A percentile compares a stretch with the other conserved stretches of the same genome.
These are phyloP conservation scores for Meleagris gallopavo DNA, from an alignment of 2,113 vertebrate species.

Conservation along the genomic window DNA sequence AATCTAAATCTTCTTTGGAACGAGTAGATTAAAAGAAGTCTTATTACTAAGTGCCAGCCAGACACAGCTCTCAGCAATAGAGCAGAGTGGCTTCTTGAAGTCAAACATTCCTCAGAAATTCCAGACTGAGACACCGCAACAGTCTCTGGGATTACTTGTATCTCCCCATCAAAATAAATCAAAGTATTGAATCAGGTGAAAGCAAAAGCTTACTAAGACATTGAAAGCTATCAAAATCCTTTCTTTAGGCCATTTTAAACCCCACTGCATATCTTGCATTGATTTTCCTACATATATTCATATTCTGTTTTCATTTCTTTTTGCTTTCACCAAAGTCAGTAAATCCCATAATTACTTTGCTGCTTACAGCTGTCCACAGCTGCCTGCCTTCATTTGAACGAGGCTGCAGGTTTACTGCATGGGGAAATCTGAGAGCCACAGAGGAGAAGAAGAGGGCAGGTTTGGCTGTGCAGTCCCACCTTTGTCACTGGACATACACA, in stretches of 20 bases:
- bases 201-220: neutral
- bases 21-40: conserved; percentile 9
- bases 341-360: conserved; percentile 60
- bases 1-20: conserved; percentile 13
- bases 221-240: conserved; percentile 16
- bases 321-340: conserved; percentile 32
- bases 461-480: neutral
- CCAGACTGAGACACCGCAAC: neutral
- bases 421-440: neutral
- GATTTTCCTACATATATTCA: conserved; percentile 42
- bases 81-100: neutral
- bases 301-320: conserved; percentile 53
- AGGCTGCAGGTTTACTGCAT: neutral
- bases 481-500: neutral
- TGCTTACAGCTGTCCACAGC: neutral
- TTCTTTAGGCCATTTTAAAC: conserved; percentile 61
- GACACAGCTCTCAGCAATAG: neutral
- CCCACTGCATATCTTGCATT: neutral
- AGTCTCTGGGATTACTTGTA: neutral
- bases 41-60: neutral
- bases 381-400: neutral
- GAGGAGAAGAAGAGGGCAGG: neutral
- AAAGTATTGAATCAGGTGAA: neutral
- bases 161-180: neutral
- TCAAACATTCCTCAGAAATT: neutral